Evolutionary conservation across 1,140 invertebrate genomes (phyloP).

Genomic region (Zophobas morio): DNA sequence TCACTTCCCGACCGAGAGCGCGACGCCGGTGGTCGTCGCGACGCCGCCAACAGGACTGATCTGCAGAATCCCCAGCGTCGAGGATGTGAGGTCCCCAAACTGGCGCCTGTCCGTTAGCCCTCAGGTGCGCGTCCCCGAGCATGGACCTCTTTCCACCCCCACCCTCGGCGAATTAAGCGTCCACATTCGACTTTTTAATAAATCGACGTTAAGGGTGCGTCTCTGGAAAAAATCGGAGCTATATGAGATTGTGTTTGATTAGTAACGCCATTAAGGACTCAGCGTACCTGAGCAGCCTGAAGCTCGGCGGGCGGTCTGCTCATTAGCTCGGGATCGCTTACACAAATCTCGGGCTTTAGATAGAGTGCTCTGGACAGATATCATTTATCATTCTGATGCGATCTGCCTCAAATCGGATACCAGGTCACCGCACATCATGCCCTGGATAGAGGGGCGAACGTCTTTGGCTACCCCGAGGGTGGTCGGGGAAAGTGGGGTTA

Average conservation of each 20-base stretch:
- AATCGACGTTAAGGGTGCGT: slow-evolving; percentile 10
- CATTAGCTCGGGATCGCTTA: slow-evolving; percentile 51
- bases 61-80: slow-evolving; percentile 49
- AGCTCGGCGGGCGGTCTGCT: slow-evolving; percentile 47
- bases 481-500: not conserved
- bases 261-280: slow-evolving; percentile 1
- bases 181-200: slow-evolving; percentile 46
- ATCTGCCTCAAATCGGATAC: slow-evolving; percentile 46
- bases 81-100: slow-evolving; percentile 39
- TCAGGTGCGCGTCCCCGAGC: slow-evolving; percentile 47
- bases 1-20: slow-evolving; percentile 9
- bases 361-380: slow-evolving; percentile 56
- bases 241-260: not conserved
- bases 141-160: slow-evolving; percentile 10
- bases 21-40: slow-evolving; percentile 45
- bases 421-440: slow-evolving; percentile 46
- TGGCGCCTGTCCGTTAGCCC: slow-evolving; percentile 54
- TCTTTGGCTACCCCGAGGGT: not conserved
- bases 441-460: not conserved
- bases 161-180: slow-evolving; percentile 45
- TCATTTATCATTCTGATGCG: slow-evolving; percentile 55
- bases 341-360: slow-evolving; percentile 55
- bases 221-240: not conserved
- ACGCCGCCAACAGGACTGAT: slow-evolving; percentile 52
- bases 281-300: slow-evolving; percentile 9